Base-by-base conservation (phyloP, 2,113 vertebrate genomes). In the Sinosuthora webbiana region DNA sequence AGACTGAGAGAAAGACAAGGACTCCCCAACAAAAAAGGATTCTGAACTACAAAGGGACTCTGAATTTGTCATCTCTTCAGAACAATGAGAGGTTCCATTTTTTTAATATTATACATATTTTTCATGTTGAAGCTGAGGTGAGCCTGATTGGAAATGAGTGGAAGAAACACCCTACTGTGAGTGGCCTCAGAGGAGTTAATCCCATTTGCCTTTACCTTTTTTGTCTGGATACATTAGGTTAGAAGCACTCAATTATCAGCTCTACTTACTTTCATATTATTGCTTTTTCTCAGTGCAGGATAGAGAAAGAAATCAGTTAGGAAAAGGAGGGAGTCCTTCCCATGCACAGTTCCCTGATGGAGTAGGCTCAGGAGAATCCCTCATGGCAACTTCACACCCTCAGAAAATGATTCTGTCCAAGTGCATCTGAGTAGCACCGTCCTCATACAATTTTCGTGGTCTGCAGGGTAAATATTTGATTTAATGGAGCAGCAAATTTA, bases 401-500 rank as follows among this genome's bases (percentile, higher is more conserved):
- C 25, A 79, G 62, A 92, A 90, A 82, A 62, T 31, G 2, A 74
- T 65, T 62, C 50, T 9, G 6, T 16, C 76, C 62, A 24, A 83
- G 56, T 47, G 57, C 71, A 73, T 67, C 53, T 24, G 6, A 69
- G 35, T 47, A 37, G 65, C 55, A 31, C 55, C 21, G 22, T 44
- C 28, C 64, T 74, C 41, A 57, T 52, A 53, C 11, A 24, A 77
- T 81, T 91, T 77, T 78, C 17, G 21, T 11, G 10, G 74, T 91
- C 73, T 52, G 12, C 45, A 37, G 50, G 41, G 42, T 62, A 74
- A 91, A 89, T 81, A 89, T 74, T 81, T 74, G 50, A 74, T 84
- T 70, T 91, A 94, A 91, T 84, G 64, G 52, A 91, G 92, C 92
- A 67, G 81, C 19, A 87, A 91, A 94, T 91, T 84, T 87, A 67